Conservation (phyloP, 2,888 invertebrate species). For the Ennomos quercinarius region DNA sequence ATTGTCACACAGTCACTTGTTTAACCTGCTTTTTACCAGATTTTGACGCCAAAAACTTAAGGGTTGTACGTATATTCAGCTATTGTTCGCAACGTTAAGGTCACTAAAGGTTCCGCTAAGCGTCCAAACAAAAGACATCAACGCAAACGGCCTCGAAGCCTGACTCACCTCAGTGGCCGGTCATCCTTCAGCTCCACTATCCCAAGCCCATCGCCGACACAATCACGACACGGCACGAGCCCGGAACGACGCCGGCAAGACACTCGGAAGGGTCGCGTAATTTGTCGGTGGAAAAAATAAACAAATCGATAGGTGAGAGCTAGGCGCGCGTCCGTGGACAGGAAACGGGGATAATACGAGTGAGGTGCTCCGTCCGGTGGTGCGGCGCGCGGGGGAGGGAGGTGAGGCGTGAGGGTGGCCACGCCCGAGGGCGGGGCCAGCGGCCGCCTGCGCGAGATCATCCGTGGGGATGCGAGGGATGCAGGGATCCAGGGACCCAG, state of each 20-base stretch:
- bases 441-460: conserved; percentile 55
- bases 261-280: conserved; percentile 66
- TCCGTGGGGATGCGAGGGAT: conserved; percentile 31
- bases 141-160: conserved; percentile 4
- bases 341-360: conserved; percentile 82
- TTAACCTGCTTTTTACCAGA: no score
- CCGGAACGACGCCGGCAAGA: conserved; percentile 42
- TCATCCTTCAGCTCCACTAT: conserved; percentile 19
- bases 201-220: conserved; percentile 23
- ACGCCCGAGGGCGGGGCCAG: conserved; percentile 59
- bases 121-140: conserved; percentile 3
- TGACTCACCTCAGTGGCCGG: conserved; percentile 17
- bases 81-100: no score
- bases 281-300: conserved; percentile 79
- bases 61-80: no score
- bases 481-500: no score
- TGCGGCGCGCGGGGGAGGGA: conserved; percentile 40
- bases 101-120: not conserved
- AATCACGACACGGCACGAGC: conserved; percentile 12
- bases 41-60: no score
- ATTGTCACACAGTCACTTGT: no score
- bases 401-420: conserved; percentile 42
- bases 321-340: conserved; percentile 81
- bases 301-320: conserved; percentile 80
- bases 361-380: conserved; percentile 69